Evolutionary conservation across 2,888 invertebrate species (phyloP).

Genomic region (Sturmia bella): DNA sequence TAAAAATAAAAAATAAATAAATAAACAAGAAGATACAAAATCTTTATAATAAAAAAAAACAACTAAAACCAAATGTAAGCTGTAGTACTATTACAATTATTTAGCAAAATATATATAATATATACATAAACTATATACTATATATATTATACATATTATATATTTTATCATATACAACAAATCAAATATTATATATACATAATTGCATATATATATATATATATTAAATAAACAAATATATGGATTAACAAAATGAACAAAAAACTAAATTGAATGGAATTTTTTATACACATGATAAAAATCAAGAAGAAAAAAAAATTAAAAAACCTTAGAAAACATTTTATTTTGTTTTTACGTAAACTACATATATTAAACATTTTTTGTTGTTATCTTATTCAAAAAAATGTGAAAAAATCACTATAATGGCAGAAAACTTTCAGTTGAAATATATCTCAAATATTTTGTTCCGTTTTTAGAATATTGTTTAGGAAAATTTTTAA

Average conservation of each 20-base stretch:
- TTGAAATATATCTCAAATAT: no score
- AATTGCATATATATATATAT: constrained; percentile 57
- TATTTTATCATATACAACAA: constrained; percentile 67
- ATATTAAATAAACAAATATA: constrained; percentile 49
- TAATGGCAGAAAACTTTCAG: no score
- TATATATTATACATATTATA: constrained; percentile 60
- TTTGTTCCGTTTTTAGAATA: no score
- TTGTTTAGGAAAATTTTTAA: no score
- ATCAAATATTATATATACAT: constrained; percentile 58
- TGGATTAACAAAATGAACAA: constrained; percentile 18
- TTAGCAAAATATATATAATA: constrained; percentile 68
- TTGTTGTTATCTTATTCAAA: no score
- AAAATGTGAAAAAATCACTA: no score
- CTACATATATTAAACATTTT: no score
- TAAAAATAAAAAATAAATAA: constrained; percentile 16
- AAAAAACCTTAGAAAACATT: constrained; percentile 13
- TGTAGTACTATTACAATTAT: constrained; percentile 72
- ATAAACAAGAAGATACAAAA: constrained; percentile 43
- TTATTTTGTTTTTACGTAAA: not conserved
- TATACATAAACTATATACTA: constrained; percentile 67
- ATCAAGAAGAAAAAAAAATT: constrained; percentile 32
- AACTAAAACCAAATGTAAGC: constrained; percentile 58
- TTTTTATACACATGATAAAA: constrained; percentile 54
- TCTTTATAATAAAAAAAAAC: constrained; percentile 35
- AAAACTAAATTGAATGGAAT: constrained; percentile 60